These are phyloP conservation scores for Gadopsis marmoratus DNA, from an alignment of 2,797 vertebrate genomes.

Conservation along the genomic window DNA sequence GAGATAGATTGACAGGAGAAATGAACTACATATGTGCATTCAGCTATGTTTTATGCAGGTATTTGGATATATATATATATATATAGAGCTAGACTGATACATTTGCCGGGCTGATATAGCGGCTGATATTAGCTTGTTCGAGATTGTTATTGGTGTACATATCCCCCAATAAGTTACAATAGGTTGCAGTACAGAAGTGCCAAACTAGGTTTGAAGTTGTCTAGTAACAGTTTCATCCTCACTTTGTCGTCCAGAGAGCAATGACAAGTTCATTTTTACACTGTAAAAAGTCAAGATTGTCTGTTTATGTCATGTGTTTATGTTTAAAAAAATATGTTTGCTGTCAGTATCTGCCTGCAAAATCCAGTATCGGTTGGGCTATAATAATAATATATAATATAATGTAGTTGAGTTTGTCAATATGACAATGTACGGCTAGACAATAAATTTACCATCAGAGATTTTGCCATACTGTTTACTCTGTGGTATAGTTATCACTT, in stretches of 20 bases:
- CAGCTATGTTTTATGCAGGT: not conserved
- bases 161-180: not conserved
- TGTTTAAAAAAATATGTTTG: too few species aligned
- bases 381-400: not conserved
- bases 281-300: not conserved
- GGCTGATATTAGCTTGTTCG: not conserved
- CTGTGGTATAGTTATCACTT: not conserved
- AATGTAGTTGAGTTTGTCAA: not conserved
- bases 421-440: not conserved
- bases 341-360: not conserved
- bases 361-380: not conserved
- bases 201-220: not conserved
- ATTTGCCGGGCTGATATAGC: too few species aligned
- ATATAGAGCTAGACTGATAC: not conserved
- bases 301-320: too few species aligned
- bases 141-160: not conserved
- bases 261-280: not conserved
- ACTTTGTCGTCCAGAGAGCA: too few species aligned
- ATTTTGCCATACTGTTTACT: not conserved
- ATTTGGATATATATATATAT: not conserved
- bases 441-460: not conserved
- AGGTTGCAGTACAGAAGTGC: too few species aligned
- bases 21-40: not conserved
- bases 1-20: slow-evolving; percentile 4
- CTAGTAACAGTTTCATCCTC: not conserved